Percentiles rank a stretch among this genome's conserved stretches.
phyloP scores from a whole-genome alignment of 2,113 vertebrate species.

The Poeciliopsis prolifica region DNA sequence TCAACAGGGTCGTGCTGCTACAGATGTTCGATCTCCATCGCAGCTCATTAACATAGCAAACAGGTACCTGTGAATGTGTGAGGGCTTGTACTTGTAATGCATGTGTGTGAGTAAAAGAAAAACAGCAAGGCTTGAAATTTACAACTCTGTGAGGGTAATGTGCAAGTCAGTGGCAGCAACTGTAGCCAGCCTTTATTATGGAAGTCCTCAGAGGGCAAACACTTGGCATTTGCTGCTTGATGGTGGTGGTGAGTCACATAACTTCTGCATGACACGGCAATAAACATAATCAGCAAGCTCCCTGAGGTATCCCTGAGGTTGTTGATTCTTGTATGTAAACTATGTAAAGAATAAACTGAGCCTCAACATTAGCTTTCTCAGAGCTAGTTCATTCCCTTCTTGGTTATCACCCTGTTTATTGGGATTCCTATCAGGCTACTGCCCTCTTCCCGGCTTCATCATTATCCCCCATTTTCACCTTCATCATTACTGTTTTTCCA shows the following conservation, averaged over 20 bases:
- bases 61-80: constrained; percentile 49
- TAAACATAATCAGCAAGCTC: constrained; percentile 24
- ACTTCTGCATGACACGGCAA: constrained; percentile 29
- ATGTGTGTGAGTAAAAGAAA: constrained; percentile 7
- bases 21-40: constrained; percentile 69
- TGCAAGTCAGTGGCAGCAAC: constrained; percentile 42
- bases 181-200: constrained; percentile 59
- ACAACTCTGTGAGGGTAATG: constrained; percentile 21
- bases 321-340: constrained; percentile 28
- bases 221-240: constrained; percentile 55
- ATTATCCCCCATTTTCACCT: constrained; percentile 32
- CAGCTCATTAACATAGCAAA: constrained; percentile 73
- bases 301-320: constrained; percentile 36
- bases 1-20: constrained; percentile 64
- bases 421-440: constrained; percentile 33
- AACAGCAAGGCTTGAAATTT: constrained; percentile 45
- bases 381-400: constrained; percentile 32
- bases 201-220: constrained; percentile 36
- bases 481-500: constrained; percentile 26
- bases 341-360: constrained; percentile 39
- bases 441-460: constrained; percentile 25
- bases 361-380: constrained; percentile 25
- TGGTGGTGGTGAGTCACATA: constrained; percentile 21
- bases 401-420: constrained; percentile 31
- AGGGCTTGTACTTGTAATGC: background rate